Base-by-base conservation (phyloP, 2,113 vertebrate species). In the Boulengeromyrus knoepffleri region DNA sequence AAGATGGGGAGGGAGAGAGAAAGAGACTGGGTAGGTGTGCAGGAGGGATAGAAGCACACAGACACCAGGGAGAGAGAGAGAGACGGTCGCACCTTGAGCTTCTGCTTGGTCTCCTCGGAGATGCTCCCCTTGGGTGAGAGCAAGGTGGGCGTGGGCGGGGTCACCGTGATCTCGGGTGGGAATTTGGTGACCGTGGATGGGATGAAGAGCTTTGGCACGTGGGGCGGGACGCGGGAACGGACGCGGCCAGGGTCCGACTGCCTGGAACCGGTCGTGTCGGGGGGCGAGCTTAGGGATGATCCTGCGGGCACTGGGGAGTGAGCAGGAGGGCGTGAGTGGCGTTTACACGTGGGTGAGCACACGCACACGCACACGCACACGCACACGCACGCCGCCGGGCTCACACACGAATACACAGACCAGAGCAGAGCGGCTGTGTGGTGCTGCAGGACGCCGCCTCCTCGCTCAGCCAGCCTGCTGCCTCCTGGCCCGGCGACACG, bases 61-160 rank as follows among this genome's bases (percentile, higher is more conserved):
- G 39, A 90, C 15, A 88, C 27, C 3, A 36, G 10, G 36, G 56
- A 24, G 21, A n/a, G 24, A 70, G 39, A 31, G 53, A 88, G 46
- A 88, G 58, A 47, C 3, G 36, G 7, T 13, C 91, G 91, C 93
- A 99, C 99, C 97, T 99, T 99, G 50, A 99, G 97, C 92, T 97
- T 98, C 92, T 98, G 98, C 93, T 99, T 99, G 95, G 99, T 99
- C 94, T 99, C 99, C 95, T 99, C 98, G 1, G 99, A 99, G 94
- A 99, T 97, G 96, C 98, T 99, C 95, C 98, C 98, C 95, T 98
- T 99, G 86, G 99, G 99, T 39, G 98, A 99, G 90, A 99, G 98
- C 62, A 99, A 96, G 24, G 99, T 99, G 88, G 99, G 99, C 8
- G 99, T 99, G 39, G 99, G 98, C 3, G 99, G 99, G 0, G 99